phyloP scores from a whole-genome alignment of 2,113 vertebrate species.

The Lamprotornis superbus region DNA sequence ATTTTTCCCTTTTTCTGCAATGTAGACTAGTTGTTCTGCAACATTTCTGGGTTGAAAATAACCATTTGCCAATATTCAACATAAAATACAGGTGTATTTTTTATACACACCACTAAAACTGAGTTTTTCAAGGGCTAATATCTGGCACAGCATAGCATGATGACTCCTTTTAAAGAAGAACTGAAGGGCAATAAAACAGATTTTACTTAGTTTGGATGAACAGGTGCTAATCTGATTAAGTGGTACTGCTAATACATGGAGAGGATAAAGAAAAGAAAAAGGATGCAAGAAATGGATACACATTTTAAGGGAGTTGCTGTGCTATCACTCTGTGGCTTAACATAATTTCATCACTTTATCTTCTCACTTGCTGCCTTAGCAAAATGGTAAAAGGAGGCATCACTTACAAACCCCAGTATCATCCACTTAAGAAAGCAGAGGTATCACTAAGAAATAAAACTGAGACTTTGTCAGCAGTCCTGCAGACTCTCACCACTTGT shows the following conservation, averaged over 20 bases:
- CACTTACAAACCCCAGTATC: not conserved
- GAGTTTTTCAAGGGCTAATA: not conserved
- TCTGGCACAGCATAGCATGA: not conserved
- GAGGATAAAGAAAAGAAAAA: not conserved
- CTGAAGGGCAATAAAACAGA: not conserved
- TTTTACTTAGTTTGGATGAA: not conserved
- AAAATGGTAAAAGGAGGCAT: not conserved
- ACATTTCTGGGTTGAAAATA: not conserved
- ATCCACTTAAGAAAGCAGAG: not conserved
- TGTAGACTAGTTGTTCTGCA: not conserved
- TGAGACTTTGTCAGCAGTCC: not conserved
- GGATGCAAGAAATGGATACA: not conserved
- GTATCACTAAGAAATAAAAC: not conserved
- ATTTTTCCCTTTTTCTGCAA: not conserved
- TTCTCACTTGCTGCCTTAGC: not conserved
- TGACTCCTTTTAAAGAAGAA: not conserved
- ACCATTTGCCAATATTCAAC: not conserved
- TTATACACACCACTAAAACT: not conserved
- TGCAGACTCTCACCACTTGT: not conserved
- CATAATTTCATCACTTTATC: not conserved
- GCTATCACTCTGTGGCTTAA: not conserved
- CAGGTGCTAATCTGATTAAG: not conserved
- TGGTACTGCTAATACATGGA: not conserved
- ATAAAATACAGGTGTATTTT: not conserved
- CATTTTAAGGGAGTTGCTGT: not conserved